Evolutionary conservation across 1,140 invertebrate species (phyloP).

Genomic region (Schlechtendalia chinensis): DNA sequence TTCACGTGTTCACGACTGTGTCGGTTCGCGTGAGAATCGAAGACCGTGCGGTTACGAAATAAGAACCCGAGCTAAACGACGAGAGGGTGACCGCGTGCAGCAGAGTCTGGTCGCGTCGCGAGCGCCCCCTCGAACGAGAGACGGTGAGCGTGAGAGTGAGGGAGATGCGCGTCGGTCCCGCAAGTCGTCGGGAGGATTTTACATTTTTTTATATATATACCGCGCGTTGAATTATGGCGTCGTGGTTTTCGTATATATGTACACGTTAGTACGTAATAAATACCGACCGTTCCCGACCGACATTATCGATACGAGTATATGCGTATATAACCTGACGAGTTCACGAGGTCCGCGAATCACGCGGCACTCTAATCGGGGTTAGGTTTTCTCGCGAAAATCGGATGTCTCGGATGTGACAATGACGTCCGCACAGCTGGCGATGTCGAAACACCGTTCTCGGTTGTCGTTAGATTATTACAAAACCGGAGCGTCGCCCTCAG

Average conservation of each 20-base stretch:
- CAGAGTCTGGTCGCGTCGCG: constrained; percentile 12
- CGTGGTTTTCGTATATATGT: neutral
- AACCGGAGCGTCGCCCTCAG: neutral
- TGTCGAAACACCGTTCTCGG: neutral
- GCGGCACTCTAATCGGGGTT: no score
- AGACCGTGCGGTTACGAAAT: no score
- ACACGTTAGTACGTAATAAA: neutral
- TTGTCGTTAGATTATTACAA: neutral
- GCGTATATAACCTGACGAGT: neutral
- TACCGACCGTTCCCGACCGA: neutral
- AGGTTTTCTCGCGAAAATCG: no score
- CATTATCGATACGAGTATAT: neutral
- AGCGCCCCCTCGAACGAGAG: no score
- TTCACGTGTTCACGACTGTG: no score
- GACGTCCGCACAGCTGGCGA: neutral
- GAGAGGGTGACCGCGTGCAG: no score
- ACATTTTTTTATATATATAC: no score
- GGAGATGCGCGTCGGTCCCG: neutral
- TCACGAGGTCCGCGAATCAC: no score
- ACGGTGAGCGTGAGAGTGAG: no score
- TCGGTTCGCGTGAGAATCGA: no score
- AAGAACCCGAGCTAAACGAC: neutral
- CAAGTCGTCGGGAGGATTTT: neutral
- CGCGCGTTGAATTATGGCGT: neutral
- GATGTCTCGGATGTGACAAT: no score